phyloP scores from a whole-genome alignment of 2,797 vertebrate genomes.

The Nyctibius grandis region DNA sequence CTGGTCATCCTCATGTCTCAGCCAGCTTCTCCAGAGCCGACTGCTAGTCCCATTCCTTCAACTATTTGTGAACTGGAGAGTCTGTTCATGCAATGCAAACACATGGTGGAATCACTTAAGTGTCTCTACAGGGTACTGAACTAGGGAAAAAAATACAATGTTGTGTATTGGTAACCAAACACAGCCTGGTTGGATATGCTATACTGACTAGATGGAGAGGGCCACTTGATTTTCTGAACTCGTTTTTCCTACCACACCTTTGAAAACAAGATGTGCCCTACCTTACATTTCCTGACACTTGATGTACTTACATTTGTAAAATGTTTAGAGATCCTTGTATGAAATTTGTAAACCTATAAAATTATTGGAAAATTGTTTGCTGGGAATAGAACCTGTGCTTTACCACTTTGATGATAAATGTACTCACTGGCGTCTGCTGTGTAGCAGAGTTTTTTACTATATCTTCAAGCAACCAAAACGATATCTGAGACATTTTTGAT shows the following conservation, averaged over 20 bases:
- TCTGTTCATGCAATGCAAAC: fast-evolving
- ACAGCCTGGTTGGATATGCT: not conserved
- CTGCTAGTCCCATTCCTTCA: not conserved
- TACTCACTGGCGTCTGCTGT: not conserved
- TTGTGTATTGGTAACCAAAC: not conserved
- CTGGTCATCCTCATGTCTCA: not conserved
- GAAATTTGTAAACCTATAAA: not conserved
- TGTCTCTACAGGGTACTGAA: not conserved
- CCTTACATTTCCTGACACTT: not conserved
- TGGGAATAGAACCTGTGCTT: not conserved
- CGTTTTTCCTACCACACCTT: not conserved
- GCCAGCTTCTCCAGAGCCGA: not conserved
- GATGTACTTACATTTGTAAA: not conserved
- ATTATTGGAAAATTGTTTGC: not conserved
- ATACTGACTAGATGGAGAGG: not conserved
- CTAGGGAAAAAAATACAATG: not conserved
- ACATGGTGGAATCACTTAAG: not conserved
- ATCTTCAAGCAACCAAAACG: not conserved
- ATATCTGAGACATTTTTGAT: not conserved
- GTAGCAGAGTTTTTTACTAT: not conserved
- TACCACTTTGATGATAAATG: not conserved
- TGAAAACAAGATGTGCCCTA: not conserved
- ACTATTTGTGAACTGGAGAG: not conserved
- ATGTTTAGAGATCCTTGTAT: not conserved
- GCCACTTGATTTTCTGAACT: not conserved